Conservation (phyloP, 2,797 vertebrate genomes). For the Gymnocypris eckloni region DNA sequence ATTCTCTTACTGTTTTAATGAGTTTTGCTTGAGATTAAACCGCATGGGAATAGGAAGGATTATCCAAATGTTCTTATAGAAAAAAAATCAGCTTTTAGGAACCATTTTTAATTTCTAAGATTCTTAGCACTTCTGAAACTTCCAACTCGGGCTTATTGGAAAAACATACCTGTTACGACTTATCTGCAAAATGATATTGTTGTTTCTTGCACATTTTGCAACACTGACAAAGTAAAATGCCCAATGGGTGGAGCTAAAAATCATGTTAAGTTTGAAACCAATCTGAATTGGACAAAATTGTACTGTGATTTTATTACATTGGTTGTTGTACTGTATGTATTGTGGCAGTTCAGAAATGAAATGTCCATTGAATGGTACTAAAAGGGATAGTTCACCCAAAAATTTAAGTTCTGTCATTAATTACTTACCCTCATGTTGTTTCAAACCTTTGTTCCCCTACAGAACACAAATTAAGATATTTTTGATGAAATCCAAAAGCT, state of each 20-base stretch:
- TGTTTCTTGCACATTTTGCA: no score
- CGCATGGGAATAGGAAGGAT: constrained; percentile 78
- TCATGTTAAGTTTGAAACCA: neutral
- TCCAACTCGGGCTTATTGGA: neutral
- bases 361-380: neutral
- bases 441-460: no score
- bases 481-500: no score
- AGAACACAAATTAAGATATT: no score
- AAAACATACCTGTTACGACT: neutral
- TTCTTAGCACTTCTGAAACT: neutral
- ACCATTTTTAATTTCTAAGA: constrained; percentile 27
- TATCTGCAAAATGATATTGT: neutral
- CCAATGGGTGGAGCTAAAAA: neutral
- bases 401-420: no score
- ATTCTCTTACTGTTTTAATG: constrained; percentile 84
- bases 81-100: constrained; percentile 70
- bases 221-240: neutral
- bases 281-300: neutral
- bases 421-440: no score
- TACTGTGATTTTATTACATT: neutral
- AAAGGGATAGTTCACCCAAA: no score
- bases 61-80: constrained; percentile 76
- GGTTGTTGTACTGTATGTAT: neutral
- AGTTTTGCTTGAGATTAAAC: constrained; percentile 80
- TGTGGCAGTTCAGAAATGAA: neutral